Evolutionary conservation across 2,888 invertebrate genomes (phyloP).

Genomic region (Girardia tigrina): DNA sequence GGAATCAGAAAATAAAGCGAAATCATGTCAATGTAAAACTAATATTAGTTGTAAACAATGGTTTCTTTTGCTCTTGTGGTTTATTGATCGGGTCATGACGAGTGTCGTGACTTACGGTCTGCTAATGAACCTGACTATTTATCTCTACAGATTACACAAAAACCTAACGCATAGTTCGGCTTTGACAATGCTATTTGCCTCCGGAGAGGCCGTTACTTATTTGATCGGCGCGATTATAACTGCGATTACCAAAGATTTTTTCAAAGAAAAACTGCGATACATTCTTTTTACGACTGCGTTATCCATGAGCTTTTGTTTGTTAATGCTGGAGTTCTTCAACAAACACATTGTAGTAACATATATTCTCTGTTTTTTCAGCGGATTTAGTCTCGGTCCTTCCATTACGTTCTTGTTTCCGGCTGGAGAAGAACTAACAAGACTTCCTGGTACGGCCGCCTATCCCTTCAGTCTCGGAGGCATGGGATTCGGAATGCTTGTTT

Average conservation of each 20-base stretch:
- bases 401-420: conserved; percentile 37
- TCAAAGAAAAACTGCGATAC: conserved; percentile 31
- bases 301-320: background rate
- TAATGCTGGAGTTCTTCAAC: background rate
- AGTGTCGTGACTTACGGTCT: conserved; percentile 34
- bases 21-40: background rate
- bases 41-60: conserved; percentile 4
- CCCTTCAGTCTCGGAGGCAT: conserved; percentile 36
- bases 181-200: conserved; percentile 26
- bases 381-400: conserved; percentile 34
- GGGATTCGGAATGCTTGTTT: too few relatives aligned
- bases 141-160: background rate
- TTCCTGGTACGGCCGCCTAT: conserved; percentile 35
- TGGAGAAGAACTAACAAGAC: conserved; percentile 36
- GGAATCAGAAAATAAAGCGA: background rate
- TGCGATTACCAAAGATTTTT: conserved; percentile 31
- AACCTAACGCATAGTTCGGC: background rate
- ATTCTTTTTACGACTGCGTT: conserved; percentile 26
- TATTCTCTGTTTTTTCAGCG: background rate
- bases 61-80: conserved; percentile 32
- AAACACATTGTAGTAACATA: background rate
- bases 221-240: conserved; percentile 33
- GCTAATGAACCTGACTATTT: conserved; percentile 31
- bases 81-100: conserved; percentile 33
- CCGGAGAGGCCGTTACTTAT: conserved; percentile 34